Evolutionary conservation across 2,888 invertebrate genomes (phyloP), one percentile per base, ranked within the genome.

Genomic region (Galeruca laticollis): DNA sequence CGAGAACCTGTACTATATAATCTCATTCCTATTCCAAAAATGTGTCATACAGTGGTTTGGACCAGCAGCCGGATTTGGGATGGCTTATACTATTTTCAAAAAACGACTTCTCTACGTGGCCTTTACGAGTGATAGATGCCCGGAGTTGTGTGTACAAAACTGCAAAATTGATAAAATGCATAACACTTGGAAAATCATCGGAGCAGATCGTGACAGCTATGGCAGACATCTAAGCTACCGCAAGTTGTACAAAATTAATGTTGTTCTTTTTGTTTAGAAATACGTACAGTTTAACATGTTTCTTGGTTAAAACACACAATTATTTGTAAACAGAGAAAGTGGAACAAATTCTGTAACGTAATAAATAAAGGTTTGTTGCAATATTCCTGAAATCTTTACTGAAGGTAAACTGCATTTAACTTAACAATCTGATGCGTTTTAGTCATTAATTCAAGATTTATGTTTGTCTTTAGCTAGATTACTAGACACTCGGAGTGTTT

Each of bases 131-230:
- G 82, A 82, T 82, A 80, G 81, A 82, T 82, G 80, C 78, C 76
- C 78, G 76, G 73, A 79, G 78, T 75, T 77, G 76, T 77, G 76
- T 76, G 79, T 75, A 78, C 77, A 76, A 82, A 83, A 82, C 82
- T 81, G 80, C 82, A 76, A 82, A 82, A 82, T 82, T 80, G 83
- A n/a, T n/a, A n/a, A n/a, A n/a, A n/a, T 77, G 77, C 77, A 82
- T 82, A 80, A 81, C 81, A 81, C 78, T 80, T 78, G 69, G 71
- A 73, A 62, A 72, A 73, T 75, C 72, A 75, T 76, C 72, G 72
- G 68, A 73, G 66, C 73, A 66, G 26, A 56, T 61, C 59, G 60
- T 72, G 75, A 64, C 57, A 54, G 64, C 52, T 54, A 65, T 60
- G 47, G 70, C 62, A 37, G 59, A 72, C 57, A 49, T 47, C 1